phyloP scores from a whole-genome alignment of 2,113 vertebrate species.

The Siniperca chuatsi region DNA sequence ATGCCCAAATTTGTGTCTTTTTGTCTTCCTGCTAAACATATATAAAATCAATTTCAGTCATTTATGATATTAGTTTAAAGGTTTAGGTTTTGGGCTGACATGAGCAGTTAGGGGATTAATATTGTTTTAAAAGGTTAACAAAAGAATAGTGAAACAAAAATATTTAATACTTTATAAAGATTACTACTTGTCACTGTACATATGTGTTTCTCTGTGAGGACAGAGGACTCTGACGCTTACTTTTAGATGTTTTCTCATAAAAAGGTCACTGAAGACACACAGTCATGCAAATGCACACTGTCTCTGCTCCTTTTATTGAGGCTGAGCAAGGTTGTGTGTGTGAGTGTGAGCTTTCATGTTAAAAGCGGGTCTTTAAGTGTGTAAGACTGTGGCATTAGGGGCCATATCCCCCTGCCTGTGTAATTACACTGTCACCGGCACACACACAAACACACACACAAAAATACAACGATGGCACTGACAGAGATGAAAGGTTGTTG shows the following conservation, averaged over 20 bases:
- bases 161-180: not conserved
- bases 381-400: conserved; percentile 80
- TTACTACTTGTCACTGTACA: not conserved
- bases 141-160: not conserved
- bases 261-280: conserved; percentile 32
- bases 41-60: not conserved
- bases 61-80: not conserved
- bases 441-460: conserved; percentile 58
- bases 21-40: not conserved
- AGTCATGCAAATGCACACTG: conserved; percentile 33
- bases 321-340: conserved; percentile 55
- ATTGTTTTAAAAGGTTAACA: not conserved
- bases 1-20: not conserved
- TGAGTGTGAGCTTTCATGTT: conserved; percentile 78
- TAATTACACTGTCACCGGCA: conserved; percentile 81
- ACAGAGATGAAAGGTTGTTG: conserved; percentile 76
- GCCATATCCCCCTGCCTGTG: conserved; percentile 74
- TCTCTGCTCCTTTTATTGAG: conserved; percentile 74
- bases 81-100: not conserved
- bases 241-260: conserved; percentile 6
- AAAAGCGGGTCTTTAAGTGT: conserved; percentile 79
- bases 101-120: not conserved
- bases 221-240: not conserved
- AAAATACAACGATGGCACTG: conserved; percentile 55
- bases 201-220: not conserved